phyloP scores from a whole-genome alignment of 2,888 invertebrate species.

The Gastrophysa polygoni region DNA sequence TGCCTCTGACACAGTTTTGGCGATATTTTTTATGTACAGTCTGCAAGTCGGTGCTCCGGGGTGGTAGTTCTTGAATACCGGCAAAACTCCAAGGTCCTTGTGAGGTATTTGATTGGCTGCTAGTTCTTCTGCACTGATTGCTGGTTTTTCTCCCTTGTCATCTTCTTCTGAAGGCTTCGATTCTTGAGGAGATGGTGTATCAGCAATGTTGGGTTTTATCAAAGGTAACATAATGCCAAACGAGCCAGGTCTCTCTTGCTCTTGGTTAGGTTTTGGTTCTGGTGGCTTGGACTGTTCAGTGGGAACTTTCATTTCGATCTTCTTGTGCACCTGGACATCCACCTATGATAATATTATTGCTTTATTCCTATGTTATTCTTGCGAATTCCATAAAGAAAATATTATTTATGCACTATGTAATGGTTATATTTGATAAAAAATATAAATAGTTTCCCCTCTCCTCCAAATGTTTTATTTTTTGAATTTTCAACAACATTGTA shows the following conservation, averaged over 20 bases:
- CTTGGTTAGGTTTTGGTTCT: constrained; percentile 33
- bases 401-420: too few species aligned
- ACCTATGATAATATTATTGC: constrained; percentile 34
- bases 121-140: constrained; percentile 70
- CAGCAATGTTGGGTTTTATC: constrained; percentile 27
- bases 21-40: constrained; percentile 91
- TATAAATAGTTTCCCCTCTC: too few species aligned
- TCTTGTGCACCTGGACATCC: constrained; percentile 55
- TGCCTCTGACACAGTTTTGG: constrained; percentile 76
- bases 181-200: constrained; percentile 25
- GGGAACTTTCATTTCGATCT: constrained; percentile 63
- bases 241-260: constrained; percentile 39
- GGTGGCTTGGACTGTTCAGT: constrained; percentile 42
- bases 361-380: too few species aligned
- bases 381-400: too few species aligned
- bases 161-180: constrained; percentile 17
- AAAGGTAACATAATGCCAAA: constrained; percentile 49
- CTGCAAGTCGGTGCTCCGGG: constrained; percentile 81
- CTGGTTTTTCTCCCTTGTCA: constrained; percentile 45
- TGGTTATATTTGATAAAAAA: too few species aligned
- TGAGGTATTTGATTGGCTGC: constrained; percentile 70
- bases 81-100: constrained; percentile 73
- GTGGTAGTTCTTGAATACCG: constrained; percentile 86
- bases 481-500: too few species aligned
- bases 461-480: too few species aligned